phyloP scores from a whole-genome alignment of 2,797 vertebrate species.

The Danio aesculapii region DNA sequence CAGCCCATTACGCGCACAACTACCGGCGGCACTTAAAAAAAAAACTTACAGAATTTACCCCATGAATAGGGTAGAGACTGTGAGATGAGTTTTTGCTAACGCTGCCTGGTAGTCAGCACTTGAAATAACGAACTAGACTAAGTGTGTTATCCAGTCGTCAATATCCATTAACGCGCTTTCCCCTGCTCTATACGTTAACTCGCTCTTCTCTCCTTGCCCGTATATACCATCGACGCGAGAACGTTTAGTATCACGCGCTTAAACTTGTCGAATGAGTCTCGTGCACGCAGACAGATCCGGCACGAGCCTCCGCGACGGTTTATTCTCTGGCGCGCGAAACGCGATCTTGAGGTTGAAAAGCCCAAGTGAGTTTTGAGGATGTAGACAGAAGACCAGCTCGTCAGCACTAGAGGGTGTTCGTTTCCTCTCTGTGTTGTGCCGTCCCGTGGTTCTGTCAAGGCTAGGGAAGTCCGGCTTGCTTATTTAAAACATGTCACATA shows the following conservation, averaged over 20 bases:
- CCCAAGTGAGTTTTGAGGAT: not conserved
- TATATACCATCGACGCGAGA: not conserved
- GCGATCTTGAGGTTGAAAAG: constrained; percentile 5
- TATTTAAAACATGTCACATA: not conserved
- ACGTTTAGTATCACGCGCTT: not conserved
- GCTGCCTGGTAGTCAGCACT: constrained; percentile 24
- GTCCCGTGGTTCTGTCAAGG: not conserved
- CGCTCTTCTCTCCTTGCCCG: constrained; percentile 1
- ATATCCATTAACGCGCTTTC: constrained; percentile 20
- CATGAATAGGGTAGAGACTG: constrained; percentile 13
- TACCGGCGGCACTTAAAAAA: constrained; percentile 35
- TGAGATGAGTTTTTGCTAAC: constrained; percentile 21
- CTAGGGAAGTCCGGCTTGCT: not conserved
- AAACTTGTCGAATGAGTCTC: constrained; percentile 11
- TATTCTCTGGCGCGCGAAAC: not conserved
- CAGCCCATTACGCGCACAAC: constrained; percentile 67
- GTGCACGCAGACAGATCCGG: constrained; percentile 6
- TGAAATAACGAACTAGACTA: constrained; percentile 8
- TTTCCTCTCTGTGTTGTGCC: constrained; percentile 43
- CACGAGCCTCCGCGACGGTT: not conserved
- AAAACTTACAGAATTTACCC: constrained; percentile 45
- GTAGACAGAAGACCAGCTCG: constrained; percentile 21
- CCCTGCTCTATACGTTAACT: not conserved
- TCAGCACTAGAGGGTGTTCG: constrained; percentile 64
- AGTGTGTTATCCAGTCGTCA: constrained; percentile 24